Evolutionary conservation across 2,797 vertebrate genomes (phyloP).

Genomic region (Euphonia xanthogaster): DNA sequence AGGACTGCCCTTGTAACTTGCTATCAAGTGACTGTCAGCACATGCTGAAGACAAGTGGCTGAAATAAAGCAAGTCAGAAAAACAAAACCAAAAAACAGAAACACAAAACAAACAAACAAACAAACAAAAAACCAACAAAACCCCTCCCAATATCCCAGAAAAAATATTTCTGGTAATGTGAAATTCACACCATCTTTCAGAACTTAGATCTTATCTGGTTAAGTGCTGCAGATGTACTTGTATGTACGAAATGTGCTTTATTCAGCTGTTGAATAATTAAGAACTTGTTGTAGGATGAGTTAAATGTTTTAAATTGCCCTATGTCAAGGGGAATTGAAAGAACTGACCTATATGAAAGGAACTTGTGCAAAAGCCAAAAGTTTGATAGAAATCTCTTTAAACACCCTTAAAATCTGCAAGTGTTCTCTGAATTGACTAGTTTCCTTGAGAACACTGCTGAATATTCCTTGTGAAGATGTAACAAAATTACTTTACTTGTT

Average conservation of each 20-base stretch:
- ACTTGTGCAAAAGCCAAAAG: not conserved
- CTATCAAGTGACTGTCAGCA: not conserved
- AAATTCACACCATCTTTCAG: not conserved
- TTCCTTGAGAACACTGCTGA: not conserved
- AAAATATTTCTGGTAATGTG: not conserved
- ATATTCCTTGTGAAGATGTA: not conserved
- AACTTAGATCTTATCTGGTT: not conserved
- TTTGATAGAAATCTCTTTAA: not conserved
- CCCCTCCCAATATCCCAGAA: not conserved
- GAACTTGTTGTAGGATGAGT: not conserved
- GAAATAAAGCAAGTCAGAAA: not conserved
- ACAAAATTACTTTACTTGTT: not conserved
- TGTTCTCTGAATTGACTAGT: not conserved
- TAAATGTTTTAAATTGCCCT: not conserved
- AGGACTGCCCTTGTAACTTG: not conserved
- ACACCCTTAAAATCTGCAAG: not conserved
- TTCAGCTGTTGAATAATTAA: not conserved
- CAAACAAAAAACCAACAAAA: too few relatives aligned
- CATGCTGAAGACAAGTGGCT: not conserved
- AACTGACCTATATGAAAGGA: not conserved
- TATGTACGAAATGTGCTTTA: not conserved
- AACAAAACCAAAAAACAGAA: accelerated
- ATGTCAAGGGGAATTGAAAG: not conserved
- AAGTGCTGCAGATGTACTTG: not conserved
- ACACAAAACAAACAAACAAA: not conserved